Base-by-base conservation (phyloP, 2,888 invertebrate species). In the Micoletzkya japonica region DNA sequence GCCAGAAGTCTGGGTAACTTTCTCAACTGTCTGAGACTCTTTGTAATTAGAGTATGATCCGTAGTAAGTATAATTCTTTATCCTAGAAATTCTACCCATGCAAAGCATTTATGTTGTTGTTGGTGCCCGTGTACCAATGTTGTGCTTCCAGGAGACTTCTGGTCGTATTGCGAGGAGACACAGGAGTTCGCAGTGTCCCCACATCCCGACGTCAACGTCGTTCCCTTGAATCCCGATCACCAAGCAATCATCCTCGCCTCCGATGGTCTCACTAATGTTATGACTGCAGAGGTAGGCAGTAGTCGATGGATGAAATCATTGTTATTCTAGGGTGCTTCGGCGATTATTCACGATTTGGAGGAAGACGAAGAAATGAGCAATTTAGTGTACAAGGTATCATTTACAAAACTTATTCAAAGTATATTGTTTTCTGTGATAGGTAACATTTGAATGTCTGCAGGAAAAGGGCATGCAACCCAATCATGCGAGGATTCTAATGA, bases 131-230 rank as follows among this genome's bases (percentile, higher is more conserved):
- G n/a, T n/a, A n/a, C n/a, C n/a, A n/a, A n/a, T n/a, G n/a, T n/a
- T n/a, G 17, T 50, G 14, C 20, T 66, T 70, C 32, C 79, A 90
- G 90, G 96, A 60, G 97, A 97, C 87, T 89, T 98, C 24, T 98
- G 97, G 97, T 95, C 95, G 82, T 96, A 94, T 86, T 95, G 96
- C 88, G 92, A 92, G 1, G 91, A 91, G 72, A 90, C 91, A 79
- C 91, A 94, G 86, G 91, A 92, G 86, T 98, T 94, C 87, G 92
- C 95, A 26, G 96, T 98, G n/a, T 95, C 95, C 37, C 97, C 97
- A 0, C 94, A 94, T 86, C 97, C 97, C 0, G 97, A 98, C 88
- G 93, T 95, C 17, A 90, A 91, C 72, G 34, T 6, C 64, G 32
- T 39, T 20, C 32, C 24, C 4, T 58, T 68, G 30, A 34, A 6